Conservation (phyloP, 2,113 vertebrate species). For the Propithecus coquereli region DNA sequence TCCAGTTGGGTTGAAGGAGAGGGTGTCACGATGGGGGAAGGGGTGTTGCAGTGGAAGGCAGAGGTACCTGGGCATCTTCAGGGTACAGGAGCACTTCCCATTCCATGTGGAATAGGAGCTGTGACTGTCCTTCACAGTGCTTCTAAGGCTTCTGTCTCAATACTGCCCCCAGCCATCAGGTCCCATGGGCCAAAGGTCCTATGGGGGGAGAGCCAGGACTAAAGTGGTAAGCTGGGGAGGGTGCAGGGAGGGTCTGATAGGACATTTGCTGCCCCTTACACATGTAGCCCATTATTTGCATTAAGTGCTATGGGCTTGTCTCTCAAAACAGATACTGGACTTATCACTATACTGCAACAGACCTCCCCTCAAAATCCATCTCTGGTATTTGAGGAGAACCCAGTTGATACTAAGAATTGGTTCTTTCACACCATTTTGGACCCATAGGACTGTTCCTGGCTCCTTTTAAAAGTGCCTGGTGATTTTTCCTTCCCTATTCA, state of each 20-base stretch:
- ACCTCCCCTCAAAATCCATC: not conserved
- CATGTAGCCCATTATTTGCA: not conserved
- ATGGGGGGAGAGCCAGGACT: not conserved
- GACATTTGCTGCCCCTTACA: not conserved
- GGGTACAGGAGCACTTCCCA: not conserved
- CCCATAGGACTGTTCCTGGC: not conserved
- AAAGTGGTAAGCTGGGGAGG: not conserved
- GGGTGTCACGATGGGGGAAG: not conserved
- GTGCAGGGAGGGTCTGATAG: not conserved
- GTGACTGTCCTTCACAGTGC: not conserved
- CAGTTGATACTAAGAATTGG: not conserved
- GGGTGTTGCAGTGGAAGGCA: not conserved
- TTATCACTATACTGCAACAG: not conserved
- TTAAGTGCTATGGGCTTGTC: not conserved
- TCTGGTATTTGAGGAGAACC: conserved; percentile 4
- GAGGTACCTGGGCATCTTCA: not conserved
- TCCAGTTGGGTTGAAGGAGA: not conserved
- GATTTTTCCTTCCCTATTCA: conserved; percentile 11
- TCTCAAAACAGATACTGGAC: not conserved
- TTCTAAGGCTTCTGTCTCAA: not conserved
- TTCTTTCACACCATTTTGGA: not conserved
- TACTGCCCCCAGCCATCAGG: not conserved
- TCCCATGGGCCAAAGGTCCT: not conserved
- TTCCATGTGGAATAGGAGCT: not conserved
- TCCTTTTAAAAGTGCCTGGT: not conserved